phyloP scores from a whole-genome alignment of 2,797 vertebrate genomes.

The Falco rusticolus region DNA sequence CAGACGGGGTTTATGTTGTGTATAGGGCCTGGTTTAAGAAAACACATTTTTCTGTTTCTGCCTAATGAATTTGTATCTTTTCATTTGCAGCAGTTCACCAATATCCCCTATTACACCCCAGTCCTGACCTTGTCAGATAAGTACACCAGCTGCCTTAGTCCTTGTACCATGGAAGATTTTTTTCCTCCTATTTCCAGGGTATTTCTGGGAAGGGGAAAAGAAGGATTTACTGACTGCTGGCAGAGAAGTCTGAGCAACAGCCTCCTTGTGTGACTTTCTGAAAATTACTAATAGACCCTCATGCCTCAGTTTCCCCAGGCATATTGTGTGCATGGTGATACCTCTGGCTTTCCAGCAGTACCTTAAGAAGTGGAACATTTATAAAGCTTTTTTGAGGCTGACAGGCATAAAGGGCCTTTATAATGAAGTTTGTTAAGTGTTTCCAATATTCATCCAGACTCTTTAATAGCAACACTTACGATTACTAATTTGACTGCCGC shows the following conservation, averaged over 20 bases:
- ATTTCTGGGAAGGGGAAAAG: not conserved
- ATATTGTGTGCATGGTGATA: fast-evolving
- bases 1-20: fast-evolving
- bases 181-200: not conserved
- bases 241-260: not conserved
- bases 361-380: not conserved
- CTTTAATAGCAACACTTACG: not conserved
- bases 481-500: not conserved
- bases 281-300: fast-evolving
- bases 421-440: not conserved
- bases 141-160: not conserved
- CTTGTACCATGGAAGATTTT: not conserved
- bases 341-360: not conserved
- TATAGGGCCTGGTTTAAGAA: not conserved
- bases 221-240: not conserved
- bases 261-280: fast-evolving
- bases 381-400: not conserved
- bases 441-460: not conserved
- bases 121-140: not conserved
- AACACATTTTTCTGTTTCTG: not conserved
- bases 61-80: not conserved
- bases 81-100: not conserved
- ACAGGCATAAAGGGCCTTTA: not conserved
- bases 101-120: not conserved
- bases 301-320: slow-evolving; percentile 34